Evolutionary conservation across 2,888 invertebrate species (phyloP), one percentile per base, ranked within the genome.

Genomic region (Sclerodermus sp.): DNA sequence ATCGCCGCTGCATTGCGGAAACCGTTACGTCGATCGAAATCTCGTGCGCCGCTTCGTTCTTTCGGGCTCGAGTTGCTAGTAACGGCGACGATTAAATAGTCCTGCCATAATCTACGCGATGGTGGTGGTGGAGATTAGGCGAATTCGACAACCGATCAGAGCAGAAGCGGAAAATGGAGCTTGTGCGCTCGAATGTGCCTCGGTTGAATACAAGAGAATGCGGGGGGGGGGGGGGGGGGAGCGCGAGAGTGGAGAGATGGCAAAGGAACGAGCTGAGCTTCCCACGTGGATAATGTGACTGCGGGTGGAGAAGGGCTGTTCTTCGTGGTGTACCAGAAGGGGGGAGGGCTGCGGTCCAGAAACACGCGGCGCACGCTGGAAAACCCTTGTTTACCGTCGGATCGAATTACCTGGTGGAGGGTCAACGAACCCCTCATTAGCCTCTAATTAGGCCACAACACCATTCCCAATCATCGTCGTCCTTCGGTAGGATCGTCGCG

Each of bases 261-360:
- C 3, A 13, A 12, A 16, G 15, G 16, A 23, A 13, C 34, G 34
- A 34, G 50, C 45, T 45, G 43, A 64, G 59, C 72, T 77, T 77
- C 76, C 73, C 76, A 77, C 76, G 76, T 76, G 76, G 76, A 75
- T 76, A 74, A 68, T 68, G 63, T 77, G 66, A 71, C 76, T 74
- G 71, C 71, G 74, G 75, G 76, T 63, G 41, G 13, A 43, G 38
- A 42, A 42, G 48, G 53, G 57, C 44, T 48, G 53, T 53, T 42
- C 42, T 10, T 13, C 29, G n/a, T 42, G 17, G 6, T 14, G 12
- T 30, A 48, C 41, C 36, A 15, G 49, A 53, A 55, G 50, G 62
- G 53, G 58, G n/a, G n/a, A n/a, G 55, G 60, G 54, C 55, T 63
- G 61, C 47, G 57, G 58, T 58, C 56, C 57, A 51, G 53, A 48